These are phyloP conservation scores for Dendrolimus pini DNA, from an alignment of 2,888 invertebrate species.

Conservation along the genomic window DNA sequence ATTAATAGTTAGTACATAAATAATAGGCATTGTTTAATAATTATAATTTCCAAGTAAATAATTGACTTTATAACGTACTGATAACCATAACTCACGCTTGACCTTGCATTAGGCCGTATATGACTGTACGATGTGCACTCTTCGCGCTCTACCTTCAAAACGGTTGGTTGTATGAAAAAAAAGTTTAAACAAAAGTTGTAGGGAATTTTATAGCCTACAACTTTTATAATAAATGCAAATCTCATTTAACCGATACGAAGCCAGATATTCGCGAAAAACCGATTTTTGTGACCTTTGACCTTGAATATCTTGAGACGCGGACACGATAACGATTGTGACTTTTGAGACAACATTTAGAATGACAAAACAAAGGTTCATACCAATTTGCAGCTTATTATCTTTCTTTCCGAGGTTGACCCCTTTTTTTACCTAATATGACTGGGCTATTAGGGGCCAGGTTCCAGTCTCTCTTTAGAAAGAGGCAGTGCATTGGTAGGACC, in stretches of 20 bases:
- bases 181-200: too few species aligned
- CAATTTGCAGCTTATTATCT: conserved; percentile 9
- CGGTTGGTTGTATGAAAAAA: conserved; percentile 8
- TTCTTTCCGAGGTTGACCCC: conserved; percentile 6
- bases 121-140: conserved; percentile 16
- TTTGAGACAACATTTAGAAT: conserved; percentile 9
- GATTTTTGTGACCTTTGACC: conserved; percentile 6
- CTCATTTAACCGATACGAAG: conserved; percentile 11
- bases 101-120: conserved; percentile 20
- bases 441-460: not conserved
- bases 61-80: conserved; percentile 16
- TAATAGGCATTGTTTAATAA: conserved; percentile 13
- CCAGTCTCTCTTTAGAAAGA: not conserved
- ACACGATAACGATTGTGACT: conserved; percentile 5
- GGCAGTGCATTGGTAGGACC: not conserved
- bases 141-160: conserved; percentile 16
- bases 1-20: conserved; percentile 14
- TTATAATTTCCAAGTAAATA: conserved; percentile 7
- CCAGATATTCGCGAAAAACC: conserved; percentile 10
- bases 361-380: conserved; percentile 9
- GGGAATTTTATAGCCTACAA: conserved; percentile 13
- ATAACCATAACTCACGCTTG: conserved; percentile 19
- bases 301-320: conserved; percentile 10
- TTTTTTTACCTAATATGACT: too few species aligned
- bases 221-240: conserved; percentile 11